Base-by-base conservation (phyloP, 2,113 vertebrate genomes). In the Pithys albifrons region DNA sequence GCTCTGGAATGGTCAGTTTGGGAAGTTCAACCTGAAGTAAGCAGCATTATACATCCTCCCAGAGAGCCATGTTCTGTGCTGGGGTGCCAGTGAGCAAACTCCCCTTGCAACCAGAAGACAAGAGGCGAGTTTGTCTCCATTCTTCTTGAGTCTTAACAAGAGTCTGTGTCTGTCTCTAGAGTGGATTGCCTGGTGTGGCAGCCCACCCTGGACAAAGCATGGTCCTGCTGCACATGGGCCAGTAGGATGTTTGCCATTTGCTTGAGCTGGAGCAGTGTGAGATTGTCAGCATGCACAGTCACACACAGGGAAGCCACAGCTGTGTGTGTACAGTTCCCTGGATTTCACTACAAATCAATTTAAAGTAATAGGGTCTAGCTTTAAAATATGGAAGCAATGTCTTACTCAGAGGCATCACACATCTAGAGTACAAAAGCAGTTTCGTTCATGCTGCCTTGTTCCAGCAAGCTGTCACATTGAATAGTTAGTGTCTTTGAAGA, bases 301-400 rank as follows among this genome's bases (percentile, higher is more conserved):
- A 39, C 33, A 28, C 2, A 28, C 1, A 0, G 45, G 66, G 73
- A 72, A 69, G 41, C 52, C 54, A 35, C 41, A 52, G n/a, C 31
- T 33, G 24, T 0, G 0, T 28, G 8, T 0, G 0, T 28, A 10
- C 0, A 0, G 10, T 45, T 71, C 84, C 54, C 59, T 79, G 25
- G 19, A 29, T 88, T 85, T 76, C 58, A 39, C 54, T 70, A 8
- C 49, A 51, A 54, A 59, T 62, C 37, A 54, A 43, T 54, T 51
- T 62, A 61, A 87, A 88, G 33, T 58, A 77, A 22, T 71, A 39
- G 37, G 14, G 17, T 71, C 22, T 91, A 35, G 29, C 39, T 81
- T 75, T 92, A 73, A 89, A 84, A 35, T 57, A 19, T 6, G 16
- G 49, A 67, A 91, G 23, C 67, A 67, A 2, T 22, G 35, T 62